Evolutionary conservation across 2,888 invertebrate genomes (phyloP).

Genomic region (Patella depressa): DNA sequence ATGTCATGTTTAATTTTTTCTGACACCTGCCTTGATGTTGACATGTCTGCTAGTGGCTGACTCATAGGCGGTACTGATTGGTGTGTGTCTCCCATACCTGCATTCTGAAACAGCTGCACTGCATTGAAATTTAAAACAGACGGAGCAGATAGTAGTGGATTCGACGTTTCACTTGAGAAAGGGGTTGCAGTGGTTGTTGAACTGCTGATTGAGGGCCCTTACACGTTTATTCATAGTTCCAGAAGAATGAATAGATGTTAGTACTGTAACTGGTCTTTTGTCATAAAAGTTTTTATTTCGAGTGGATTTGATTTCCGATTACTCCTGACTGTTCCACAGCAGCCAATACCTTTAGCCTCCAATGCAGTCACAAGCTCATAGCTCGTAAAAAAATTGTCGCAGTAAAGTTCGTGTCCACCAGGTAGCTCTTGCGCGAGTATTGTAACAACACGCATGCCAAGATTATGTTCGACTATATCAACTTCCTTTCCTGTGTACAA

Average conservation of each 20-base stretch:
- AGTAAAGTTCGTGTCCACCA: conserved; percentile 1
- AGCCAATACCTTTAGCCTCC: neutral
- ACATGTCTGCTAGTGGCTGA: no score
- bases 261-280: neutral
- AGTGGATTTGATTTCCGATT: neutral
- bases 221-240: conserved; percentile 1
- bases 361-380: neutral
- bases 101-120: no score
- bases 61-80: no score
- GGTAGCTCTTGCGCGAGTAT: neutral
- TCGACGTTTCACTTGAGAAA: no score
- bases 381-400: neutral
- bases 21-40: no score
- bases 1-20: no score
- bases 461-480: neutral
- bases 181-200: no score
- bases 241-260: neutral
- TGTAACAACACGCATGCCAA: neutral
- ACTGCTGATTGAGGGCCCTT: neutral
- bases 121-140: no score
- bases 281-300: neutral
- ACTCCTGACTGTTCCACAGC: conserved; percentile 1
- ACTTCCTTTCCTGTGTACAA: neutral
- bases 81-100: no score
- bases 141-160: no score